Evolutionary conservation across 64 coral and sea anemone species (phyloP).

Genomic region (Stichodactyla mertensii): DNA sequence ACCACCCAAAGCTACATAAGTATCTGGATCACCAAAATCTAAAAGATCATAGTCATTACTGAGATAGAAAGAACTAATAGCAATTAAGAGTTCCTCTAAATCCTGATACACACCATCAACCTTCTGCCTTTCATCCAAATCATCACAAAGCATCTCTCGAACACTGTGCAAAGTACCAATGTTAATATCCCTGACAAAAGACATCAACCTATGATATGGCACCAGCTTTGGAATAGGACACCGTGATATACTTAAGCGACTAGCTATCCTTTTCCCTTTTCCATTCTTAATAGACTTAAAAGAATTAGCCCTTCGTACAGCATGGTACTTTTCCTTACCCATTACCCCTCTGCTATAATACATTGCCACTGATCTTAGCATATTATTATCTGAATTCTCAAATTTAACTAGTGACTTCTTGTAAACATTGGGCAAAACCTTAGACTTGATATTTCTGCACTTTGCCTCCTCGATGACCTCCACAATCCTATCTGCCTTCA

Average conservation of each 20-base stretch:
- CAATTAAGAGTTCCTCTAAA: not conserved
- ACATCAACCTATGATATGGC: conserved; percentile 42
- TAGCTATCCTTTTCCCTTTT: not conserved
- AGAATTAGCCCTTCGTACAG: conserved; percentile 11
- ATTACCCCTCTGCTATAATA: conserved; percentile 56
- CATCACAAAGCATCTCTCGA: conserved; percentile 46
- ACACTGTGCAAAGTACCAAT: conserved; percentile 67
- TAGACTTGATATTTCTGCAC: conserved; percentile 38
- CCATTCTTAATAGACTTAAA: not conserved
- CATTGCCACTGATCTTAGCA: conserved; percentile 27
- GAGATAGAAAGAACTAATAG: not conserved
- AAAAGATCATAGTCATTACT: too few relatives aligned
- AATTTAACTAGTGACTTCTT: conserved; percentile 18
- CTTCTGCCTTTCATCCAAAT: conserved; percentile 52
- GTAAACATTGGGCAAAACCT: conserved; percentile 48
- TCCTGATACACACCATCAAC: conserved; percentile 30
- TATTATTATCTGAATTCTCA: conserved; percentile 44
- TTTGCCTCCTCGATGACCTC: conserved; percentile 24
- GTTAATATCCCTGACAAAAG: conserved; percentile 37
- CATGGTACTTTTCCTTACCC: conserved; percentile 54
- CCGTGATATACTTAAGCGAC: conserved; percentile 19
- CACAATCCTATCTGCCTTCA: conserved; percentile 27
- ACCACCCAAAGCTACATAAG: not conserved
- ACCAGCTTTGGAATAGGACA: conserved; percentile 49
- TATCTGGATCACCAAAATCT: not conserved